Conservation (phyloP, 2,113 vertebrate species). For the Scolopax mira region DNA sequence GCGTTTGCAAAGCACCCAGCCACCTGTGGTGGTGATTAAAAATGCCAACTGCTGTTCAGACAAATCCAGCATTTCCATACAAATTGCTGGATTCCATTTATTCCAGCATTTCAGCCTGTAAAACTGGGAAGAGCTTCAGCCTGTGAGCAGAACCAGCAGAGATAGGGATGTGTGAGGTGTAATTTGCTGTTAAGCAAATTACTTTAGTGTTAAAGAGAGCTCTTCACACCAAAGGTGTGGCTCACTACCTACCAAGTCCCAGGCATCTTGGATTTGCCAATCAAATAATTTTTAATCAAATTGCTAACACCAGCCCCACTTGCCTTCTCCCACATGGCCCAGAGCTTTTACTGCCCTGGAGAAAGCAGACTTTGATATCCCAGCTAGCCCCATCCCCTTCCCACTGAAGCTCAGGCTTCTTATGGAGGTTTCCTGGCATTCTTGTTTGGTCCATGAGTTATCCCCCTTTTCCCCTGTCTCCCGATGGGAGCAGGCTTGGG, state of each 20-base stretch:
- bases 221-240: slow-evolving; percentile 30
- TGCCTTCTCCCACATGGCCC: background rate
- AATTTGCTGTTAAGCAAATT: slow-evolving; percentile 27
- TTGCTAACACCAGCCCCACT: background rate
- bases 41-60: background rate
- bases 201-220: background rate
- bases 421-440: background rate
- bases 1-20: background rate
- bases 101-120: background rate
- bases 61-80: background rate
- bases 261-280: slow-evolving; percentile 49
- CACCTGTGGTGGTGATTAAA: background rate
- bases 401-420: background rate
- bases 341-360: background rate
- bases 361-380: background rate
- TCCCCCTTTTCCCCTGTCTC: background rate
- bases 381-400: accelerated
- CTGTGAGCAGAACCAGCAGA: background rate
- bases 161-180: background rate
- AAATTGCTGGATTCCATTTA: background rate
- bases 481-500: accelerated
- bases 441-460: background rate
- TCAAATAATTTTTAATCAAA: slow-evolving; percentile 48
- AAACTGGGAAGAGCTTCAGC: background rate
- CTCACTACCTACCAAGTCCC: slow-evolving; percentile 22